Evolutionary conservation across 1,140 invertebrate genomes (phyloP), one percentile per base, ranked within the genome.

Genomic region (Scaptomyza pallida): DNA sequence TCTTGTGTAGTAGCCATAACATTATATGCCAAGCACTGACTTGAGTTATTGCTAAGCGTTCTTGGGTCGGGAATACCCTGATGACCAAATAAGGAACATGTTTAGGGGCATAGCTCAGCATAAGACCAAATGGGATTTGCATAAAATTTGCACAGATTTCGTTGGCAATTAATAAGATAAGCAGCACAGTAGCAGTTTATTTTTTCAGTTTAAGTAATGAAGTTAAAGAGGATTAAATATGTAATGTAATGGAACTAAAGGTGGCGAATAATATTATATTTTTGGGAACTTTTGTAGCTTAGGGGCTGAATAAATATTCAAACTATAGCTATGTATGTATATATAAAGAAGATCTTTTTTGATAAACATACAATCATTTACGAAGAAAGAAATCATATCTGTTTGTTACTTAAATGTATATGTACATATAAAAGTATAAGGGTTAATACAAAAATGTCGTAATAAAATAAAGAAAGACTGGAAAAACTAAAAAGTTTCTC

Each of bases 111-210:
- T 55, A n/a, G 57, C 52, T 57, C 43, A 69, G 62, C 65, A 52
- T 30, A 75, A 61, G 71, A 62, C 15, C 55, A 37, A 33, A 33
- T 16, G 59, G 64, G 56, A 78, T 88, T 82, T 81, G 78, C 82
- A 88, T 86, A 78, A 56, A 78, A 82, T 78, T 75, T 68, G 74
- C 63, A 56, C 63, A 82, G 82, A 88, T 86, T 88, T 78, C 61
- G 55, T 50, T 43, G 40, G 73, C 52, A 65, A 79, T 64, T 69
- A 65, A 16, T 44, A 65, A 63, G 57, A 72, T 67, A 67, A 48
- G 60, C 50, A 67, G 16, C 60, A 77, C 82, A 81, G 77, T 85
- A 88, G 81, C 81, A 40, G 70, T 44, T n/a, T n/a, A n/a, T n/a
- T n/a, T n/a, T 61, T 70, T 73, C 19, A 70, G 15, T 13, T 2